Evolutionary conservation across 1,140 invertebrate genomes (phyloP), one percentile per base, ranked within the genome.

Genomic region (Zaprionus kolodkinae): DNA sequence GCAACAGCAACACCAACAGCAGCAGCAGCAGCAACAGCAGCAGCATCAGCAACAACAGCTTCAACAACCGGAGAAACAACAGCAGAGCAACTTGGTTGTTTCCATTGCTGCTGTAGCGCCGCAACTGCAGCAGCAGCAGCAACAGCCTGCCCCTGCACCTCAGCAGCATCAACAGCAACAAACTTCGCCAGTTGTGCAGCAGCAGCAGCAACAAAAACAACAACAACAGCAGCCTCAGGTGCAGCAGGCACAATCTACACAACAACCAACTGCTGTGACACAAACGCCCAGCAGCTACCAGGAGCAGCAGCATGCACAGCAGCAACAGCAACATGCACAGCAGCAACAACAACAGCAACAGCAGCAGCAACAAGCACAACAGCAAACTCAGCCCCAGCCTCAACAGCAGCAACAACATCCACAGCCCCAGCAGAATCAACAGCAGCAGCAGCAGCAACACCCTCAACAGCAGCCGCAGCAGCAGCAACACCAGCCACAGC

Each of bases 81-180:
- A 67, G 43, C 15, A 36, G 35, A 6, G n/a, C 52, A 79, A 61
- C 54, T 65, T 85, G 66, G 68, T 56, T 13, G 75, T 86, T 15
- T 45, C 63, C 25, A 48, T 76, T 35, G 83, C 83, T 13, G 81
- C 83, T 54, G 73, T 87, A 68, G 78, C 82, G 25, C 78, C 82
- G 38, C 78, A 81, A 68, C 25, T 68, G 25, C 82, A 79, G 59
- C 74, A 52, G 25, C 82, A 79, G 59, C 74, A 52, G 35, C 68
- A 71, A 15, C n/a, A 6, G n/a, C n/a, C 40, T 15, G n/a, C 40
- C n/a, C 0, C 40, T 15, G 40, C 40, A 45, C 40, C 40, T 5
- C 40, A 45, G 52, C 74, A 76, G 54, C 72, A 70, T 40, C 72
- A 75, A 27, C 66, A 55, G 35, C 73, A 69, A 52, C 71, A 59